These are phyloP conservation scores for Lagopus leucura DNA, from an alignment of 2,113 vertebrate species.

Conservation along the genomic window DNA sequence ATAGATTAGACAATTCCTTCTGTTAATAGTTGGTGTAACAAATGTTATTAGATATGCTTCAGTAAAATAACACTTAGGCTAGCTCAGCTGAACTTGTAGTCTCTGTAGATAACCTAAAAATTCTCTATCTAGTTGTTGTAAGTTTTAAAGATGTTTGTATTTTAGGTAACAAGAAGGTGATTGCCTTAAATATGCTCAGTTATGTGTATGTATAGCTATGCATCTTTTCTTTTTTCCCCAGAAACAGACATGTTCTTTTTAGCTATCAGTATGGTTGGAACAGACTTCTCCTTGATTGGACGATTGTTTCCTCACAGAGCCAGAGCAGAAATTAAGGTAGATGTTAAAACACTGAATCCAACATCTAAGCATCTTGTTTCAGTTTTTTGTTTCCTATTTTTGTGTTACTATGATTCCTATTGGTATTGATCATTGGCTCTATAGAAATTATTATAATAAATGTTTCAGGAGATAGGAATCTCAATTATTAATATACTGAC, in stretches of 20 bases:
- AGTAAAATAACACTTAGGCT: background rate
- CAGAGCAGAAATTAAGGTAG: constrained; percentile 95
- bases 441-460: background rate
- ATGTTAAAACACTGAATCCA: background rate
- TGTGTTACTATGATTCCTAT: background rate
- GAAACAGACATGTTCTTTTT: constrained; percentile 99
- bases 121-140: background rate
- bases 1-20: background rate
- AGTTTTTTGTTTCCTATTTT: background rate
- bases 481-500: background rate
- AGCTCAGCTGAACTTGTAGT: background rate
- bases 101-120: background rate
- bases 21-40: background rate
- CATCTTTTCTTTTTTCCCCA: constrained; percentile 58
- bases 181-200: background rate
- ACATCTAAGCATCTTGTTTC: background rate
- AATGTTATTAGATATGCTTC: background rate
- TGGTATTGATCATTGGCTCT: background rate
- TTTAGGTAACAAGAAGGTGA: background rate
- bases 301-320: constrained; percentile 94
- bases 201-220: background rate
- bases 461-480: background rate
- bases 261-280: constrained; percentile 99
- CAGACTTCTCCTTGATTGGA: constrained; percentile 97
- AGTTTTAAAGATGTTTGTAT: background rate